A percentile compares a stretch with the other conserved stretches of the same genome.
Evolutionary conservation across 2,888 invertebrate genomes (phyloP).

Genomic region (Charanyca ferruginea): DNA sequence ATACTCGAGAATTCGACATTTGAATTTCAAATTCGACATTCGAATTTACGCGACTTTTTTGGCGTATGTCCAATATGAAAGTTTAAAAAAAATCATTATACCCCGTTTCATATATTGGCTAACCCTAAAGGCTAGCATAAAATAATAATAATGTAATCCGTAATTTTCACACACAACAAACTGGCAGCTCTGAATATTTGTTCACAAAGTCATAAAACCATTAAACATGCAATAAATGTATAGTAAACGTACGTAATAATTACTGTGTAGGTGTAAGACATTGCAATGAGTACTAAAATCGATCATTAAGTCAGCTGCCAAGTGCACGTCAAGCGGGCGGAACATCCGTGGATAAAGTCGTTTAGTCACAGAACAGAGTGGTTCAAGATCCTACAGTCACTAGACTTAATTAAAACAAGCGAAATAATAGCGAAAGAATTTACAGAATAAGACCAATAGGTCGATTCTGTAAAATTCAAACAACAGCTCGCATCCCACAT

Average conservation of each 20-base stretch:
- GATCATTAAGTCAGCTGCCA: slow-evolving; percentile 17
- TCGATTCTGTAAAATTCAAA: no score
- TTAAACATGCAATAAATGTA: background rate
- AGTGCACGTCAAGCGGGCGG: slow-evolving; percentile 3
- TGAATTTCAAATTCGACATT: no score
- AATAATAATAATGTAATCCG: background rate
- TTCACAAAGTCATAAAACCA: background rate
- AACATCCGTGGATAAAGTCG: slow-evolving; percentile 17
- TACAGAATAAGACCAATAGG: no score
- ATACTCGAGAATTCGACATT: no score
- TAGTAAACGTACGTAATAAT: background rate
- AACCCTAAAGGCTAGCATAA: no score
- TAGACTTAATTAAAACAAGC: no score
- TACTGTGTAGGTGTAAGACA: slow-evolving; percentile 14
- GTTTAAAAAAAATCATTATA: no score
- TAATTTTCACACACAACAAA: slow-evolving; percentile 1
- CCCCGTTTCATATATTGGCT: no score
- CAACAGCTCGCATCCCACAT: no score
- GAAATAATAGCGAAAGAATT: no score
- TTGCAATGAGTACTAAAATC: slow-evolving; percentile 24
- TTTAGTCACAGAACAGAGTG: slow-evolving; percentile 20
- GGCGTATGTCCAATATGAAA: no score
- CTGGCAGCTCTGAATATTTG: slow-evolving; percentile 4
- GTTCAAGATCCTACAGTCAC: background rate
- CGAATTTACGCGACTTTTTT: no score